Conservation (phyloP, 1,140 invertebrate genomes). For the Rhyzopertha dominica region DNA sequence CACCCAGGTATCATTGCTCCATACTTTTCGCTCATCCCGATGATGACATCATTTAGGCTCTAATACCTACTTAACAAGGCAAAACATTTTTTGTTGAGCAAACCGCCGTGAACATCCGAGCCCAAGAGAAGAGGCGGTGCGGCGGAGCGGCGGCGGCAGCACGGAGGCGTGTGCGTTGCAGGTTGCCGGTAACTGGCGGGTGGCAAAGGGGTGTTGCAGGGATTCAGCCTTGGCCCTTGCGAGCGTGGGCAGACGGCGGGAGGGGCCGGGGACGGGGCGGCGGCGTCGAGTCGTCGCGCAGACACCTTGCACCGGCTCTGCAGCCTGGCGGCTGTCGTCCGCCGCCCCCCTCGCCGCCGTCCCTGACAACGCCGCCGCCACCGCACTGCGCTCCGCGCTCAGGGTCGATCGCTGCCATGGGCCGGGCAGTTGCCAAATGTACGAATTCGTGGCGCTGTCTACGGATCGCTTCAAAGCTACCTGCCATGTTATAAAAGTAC, state of each 20-base stretch:
- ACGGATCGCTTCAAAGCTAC: background rate
- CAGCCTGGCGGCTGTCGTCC: constrained; percentile 37
- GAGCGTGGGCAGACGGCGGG: constrained; percentile 35
- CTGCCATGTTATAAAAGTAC: too few species aligned
- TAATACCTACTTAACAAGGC: too few species aligned
- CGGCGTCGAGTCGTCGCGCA: constrained; percentile 47
- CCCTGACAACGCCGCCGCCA: constrained; percentile 13
- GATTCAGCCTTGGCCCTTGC: constrained; percentile 32
- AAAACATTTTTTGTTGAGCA: too few species aligned
- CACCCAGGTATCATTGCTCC: too few species aligned
- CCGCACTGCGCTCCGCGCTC: constrained; percentile 21
- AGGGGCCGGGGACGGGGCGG: constrained; percentile 38
- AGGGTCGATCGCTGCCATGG: background rate
- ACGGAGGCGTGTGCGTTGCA: constrained; percentile 8
- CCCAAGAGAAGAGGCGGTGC: too few species aligned
- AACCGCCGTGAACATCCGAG: too few species aligned
- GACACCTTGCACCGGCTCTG: constrained; percentile 41
- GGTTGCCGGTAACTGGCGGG: constrained; percentile 9
- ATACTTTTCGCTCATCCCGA: too few species aligned
- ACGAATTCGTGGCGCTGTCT: background rate
- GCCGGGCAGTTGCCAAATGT: background rate
- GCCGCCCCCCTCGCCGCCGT: constrained; percentile 22
- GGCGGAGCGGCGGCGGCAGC: constrained; percentile 5
- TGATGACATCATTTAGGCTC: too few species aligned
- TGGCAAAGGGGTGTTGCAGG: too few species aligned